Evolutionary conservation across 2,113 vertebrate genomes (phyloP), one percentile per base, ranked within the genome.

Genomic region (Chloropsis hardwickii): DNA sequence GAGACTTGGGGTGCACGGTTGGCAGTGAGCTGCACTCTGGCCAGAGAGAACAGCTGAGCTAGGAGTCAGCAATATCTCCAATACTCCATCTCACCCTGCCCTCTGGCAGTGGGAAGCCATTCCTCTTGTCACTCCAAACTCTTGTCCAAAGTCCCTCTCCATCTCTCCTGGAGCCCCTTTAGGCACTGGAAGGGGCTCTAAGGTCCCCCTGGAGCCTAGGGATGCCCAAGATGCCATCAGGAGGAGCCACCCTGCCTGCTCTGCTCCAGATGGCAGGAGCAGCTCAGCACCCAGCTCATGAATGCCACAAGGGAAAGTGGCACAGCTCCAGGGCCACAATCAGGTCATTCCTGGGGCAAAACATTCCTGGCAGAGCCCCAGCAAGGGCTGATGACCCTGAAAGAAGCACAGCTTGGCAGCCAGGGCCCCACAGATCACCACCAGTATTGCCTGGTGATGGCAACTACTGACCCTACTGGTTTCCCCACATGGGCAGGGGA

Each of bases 261-360:
- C 70, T 0, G 1, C 40, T 42, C 25, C 0, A 0, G 35, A 21
- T 42, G 47, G 62, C 35, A 60, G 17, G 25, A 76, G 25, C 70
- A 69, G 18, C 54, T 82, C 25, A 76, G 70, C 47, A 76, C 13
- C 20, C 54, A 47, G 54, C 40, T 69, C 47, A 31, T 12, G 29
- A 42, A 56, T 35, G 40, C 21, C 25, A 40, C 0, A 0, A 29
- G 11, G 39, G 0, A 0, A 48, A 61, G 62, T 4, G 29, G 35
- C 25, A 54, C 47, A 69, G 54, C 54, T 53, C 17, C 25, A 53
- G 29, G 28, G 40, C 29, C 21, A 69, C 53, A 54, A 21, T 14
- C 39, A 76, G 39, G 21, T 60, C n/a, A 60, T 14, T 40, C 29
- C 45, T 25, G 60, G 27, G 33, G 33, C 13, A 51, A 39, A 73